Conservation (phyloP, 2,113 vertebrate genomes). For the Cercocebus atys region DNA sequence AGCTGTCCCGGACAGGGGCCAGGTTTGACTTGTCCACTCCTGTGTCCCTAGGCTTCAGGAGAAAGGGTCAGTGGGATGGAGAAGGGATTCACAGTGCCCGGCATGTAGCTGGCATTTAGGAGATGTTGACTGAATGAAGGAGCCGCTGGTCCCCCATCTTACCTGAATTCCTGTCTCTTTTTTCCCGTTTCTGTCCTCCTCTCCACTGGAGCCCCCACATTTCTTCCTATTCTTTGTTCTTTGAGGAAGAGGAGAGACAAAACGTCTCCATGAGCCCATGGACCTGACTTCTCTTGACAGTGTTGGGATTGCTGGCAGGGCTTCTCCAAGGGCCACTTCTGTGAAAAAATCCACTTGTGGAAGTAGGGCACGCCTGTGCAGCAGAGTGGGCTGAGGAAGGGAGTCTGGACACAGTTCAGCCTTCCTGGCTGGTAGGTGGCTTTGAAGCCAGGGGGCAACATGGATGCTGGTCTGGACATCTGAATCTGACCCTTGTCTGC, state of each 20-base stretch:
- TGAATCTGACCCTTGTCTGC: not conserved
- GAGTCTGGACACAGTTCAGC: not conserved
- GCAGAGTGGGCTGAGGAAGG: not conserved
- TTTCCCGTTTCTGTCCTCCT: not conserved
- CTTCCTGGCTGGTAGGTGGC: not conserved
- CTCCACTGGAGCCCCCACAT: too few species aligned
- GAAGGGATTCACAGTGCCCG: not conserved
- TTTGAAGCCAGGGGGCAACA: not conserved
- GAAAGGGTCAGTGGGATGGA: not conserved
- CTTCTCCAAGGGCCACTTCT: not conserved
- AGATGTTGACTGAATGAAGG: not conserved
- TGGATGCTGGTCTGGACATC: rapidly evolving
- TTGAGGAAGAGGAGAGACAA: conserved; percentile 32
- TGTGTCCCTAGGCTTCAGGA: not conserved
- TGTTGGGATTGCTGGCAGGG: not conserved
- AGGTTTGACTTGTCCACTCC: not conserved
- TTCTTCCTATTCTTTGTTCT: not conserved
- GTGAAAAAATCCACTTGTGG: not conserved
- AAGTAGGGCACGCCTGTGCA: rapidly evolving
- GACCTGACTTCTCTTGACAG: not conserved
- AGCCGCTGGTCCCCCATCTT: not conserved
- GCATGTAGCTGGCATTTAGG: too few species aligned
- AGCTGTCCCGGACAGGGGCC: not conserved
- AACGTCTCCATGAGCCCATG: not conserved
- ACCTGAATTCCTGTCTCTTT: not conserved